phyloP scores from a whole-genome alignment of 2,797 vertebrate genomes.

The Aldrovandia affinis region DNA sequence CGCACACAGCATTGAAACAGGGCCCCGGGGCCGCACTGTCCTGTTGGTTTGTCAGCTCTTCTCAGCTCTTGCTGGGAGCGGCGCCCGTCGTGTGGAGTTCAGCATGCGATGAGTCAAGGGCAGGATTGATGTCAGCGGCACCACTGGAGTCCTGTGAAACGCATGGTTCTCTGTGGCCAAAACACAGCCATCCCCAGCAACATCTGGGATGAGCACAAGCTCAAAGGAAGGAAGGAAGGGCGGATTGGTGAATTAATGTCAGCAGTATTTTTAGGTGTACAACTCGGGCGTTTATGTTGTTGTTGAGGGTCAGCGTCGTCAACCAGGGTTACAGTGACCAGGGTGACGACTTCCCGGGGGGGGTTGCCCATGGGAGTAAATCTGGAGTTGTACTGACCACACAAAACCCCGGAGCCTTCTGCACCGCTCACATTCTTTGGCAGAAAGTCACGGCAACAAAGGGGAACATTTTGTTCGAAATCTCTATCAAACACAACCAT shows the following conservation, averaged over 20 bases:
- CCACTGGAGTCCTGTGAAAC: background rate
- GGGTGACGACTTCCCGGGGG: background rate
- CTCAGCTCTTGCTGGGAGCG: background rate
- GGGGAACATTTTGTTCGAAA: background rate
- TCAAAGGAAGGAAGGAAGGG: background rate
- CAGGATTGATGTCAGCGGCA: background rate
- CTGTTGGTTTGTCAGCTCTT: background rate
- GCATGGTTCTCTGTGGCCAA: background rate
- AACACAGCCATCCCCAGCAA: background rate
- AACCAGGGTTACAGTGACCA: background rate
- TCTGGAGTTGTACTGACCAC: background rate
- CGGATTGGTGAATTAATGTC: background rate
- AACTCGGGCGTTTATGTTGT: background rate
- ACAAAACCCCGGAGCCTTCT: background rate
- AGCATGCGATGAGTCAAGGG: background rate
- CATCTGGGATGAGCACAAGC: background rate
- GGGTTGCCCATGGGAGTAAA: too few relatives aligned
- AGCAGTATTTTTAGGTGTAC: background rate
- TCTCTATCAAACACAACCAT: background rate
- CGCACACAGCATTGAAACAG: background rate
- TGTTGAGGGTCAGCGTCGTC: background rate
- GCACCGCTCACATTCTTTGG: background rate
- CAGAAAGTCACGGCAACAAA: background rate
- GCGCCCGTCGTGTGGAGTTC: background rate
- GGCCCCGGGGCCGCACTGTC: background rate